A percentile compares a stretch with the other conserved stretches of the same genome.
These are phyloP conservation scores for Mesorhabditis belari DNA, from an alignment of 2,888 invertebrate genomes.

Conservation along the genomic window DNA sequence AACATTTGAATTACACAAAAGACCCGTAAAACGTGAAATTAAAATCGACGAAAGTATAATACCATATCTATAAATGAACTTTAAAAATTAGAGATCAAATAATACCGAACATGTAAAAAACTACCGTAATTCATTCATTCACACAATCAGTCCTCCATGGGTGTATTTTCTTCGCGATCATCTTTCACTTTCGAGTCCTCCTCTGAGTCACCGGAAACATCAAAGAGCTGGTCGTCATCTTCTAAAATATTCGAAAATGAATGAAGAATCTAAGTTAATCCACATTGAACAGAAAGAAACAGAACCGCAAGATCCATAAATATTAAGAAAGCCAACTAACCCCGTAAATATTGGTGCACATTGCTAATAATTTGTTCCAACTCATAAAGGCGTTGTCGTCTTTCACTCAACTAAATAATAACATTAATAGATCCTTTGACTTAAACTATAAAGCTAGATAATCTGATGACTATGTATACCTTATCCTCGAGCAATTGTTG, in stretches of 20 bases:
- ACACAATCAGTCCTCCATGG: too few species aligned
- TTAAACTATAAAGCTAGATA: not conserved
- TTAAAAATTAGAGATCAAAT: too few species aligned
- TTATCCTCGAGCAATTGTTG: conserved; percentile 38
- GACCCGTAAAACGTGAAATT: too few species aligned
- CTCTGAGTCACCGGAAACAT: conserved; percentile 5
- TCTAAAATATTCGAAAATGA: conserved; percentile 7
- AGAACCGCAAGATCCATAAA: too few species aligned
- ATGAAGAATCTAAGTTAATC: too few species aligned
- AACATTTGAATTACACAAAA: too few species aligned
- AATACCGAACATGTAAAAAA: too few species aligned
- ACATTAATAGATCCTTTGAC: not conserved
- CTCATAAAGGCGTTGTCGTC: conserved; percentile 25
- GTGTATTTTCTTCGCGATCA: conserved; percentile 2
- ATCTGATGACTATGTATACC: conserved; percentile 7
- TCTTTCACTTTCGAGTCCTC: conserved; percentile 9
- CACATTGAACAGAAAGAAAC: too few species aligned
- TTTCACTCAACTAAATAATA: conserved; percentile 19
- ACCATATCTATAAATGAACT: too few species aligned
- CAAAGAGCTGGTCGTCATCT: conserved; percentile 9
- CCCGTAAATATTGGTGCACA: conserved; percentile 21
- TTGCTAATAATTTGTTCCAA: conserved; percentile 26
- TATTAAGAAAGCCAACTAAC: conserved; percentile 11
- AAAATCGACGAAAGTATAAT: too few species aligned
- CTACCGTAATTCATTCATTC: too few species aligned